Evolutionary conservation across 2,888 invertebrate species (phyloP), one percentile per base, ranked within the genome.

Genomic region (Ceriagrion tenellum): DNA sequence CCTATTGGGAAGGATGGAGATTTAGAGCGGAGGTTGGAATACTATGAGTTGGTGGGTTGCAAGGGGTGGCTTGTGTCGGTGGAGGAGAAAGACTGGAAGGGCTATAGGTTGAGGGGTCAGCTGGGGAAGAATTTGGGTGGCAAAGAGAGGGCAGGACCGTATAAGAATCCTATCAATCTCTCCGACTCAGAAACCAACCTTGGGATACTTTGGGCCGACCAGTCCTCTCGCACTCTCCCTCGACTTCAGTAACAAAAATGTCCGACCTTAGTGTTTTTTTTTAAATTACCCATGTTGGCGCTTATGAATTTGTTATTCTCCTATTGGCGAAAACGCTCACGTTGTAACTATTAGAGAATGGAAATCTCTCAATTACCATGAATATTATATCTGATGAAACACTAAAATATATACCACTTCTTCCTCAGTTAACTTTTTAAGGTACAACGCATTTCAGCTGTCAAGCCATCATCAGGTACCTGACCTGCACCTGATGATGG

Each of bases 121-220:
- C 20, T 63, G 69, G n/a, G 26, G 26, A n/a, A 26, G 69, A 26
- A 69, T 8, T 26, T 26, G 69, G 4, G 69, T 1, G 26, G 69
- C 6, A 26, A 47, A 47, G 47, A 8, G 69, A 12, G n/a, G n/a
- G n/a, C 8, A 12, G 26, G 63, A 26, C 69, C 69, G 26, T 26
- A 69, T 69, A 69, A 69, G 69, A 69, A 69, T 69, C 69, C 69
- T n/a, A 69, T 69, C 69, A 69, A 69, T 69, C 69, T 26, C 26
- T 8, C n/a, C 0, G 69, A 26, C 26, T 12, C 59, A 59, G 59
- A 26, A 69, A 10, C 69, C 69, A 69, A 12, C 12, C 23, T n/a
- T 26, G 69, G 69, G 47, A n/a, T 3, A 69, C 26, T n/a, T 59
- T 4, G n/a, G n/a, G 69, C 26, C 69, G 23, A 69, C n/a, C 23